These are phyloP conservation scores for Caradrina kadenii DNA, from an alignment of 2,888 invertebrate species.

Conservation along the genomic window DNA sequence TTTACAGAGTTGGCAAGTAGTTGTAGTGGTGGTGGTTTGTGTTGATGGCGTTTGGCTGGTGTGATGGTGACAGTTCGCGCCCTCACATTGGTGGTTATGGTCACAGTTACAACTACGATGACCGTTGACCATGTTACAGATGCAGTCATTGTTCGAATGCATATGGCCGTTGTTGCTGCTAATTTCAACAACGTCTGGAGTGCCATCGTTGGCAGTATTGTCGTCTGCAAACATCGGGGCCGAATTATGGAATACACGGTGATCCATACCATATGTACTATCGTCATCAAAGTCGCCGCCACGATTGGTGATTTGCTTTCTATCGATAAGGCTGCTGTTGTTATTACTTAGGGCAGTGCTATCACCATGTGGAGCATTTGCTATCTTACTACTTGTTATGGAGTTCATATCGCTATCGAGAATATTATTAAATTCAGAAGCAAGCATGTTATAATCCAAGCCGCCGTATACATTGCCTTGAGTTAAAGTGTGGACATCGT, in stretches of 20 bases:
- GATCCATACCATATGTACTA: not conserved
- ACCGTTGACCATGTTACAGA: conserved; percentile 7
- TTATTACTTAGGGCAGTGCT: conserved; percentile 8
- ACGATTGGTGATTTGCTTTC: not conserved
- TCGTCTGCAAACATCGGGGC: not conserved
- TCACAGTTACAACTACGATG: conserved; percentile 20
- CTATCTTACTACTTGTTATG: not conserved
- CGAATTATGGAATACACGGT: conserved; percentile 8
- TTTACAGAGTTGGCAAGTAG: conserved; percentile 24
- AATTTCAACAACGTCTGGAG: conserved; percentile 12
- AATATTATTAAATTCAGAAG: conserved; percentile 14
- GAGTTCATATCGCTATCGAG: not conserved
- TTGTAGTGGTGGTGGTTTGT: not conserved
- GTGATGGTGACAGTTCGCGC: conserved; percentile 12
- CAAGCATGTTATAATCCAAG: conserved; percentile 21
- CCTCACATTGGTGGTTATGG: conserved; percentile 12
- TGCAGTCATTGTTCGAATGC: conserved; percentile 1
- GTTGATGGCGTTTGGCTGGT: not conserved
- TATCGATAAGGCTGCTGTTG: conserved; percentile 11
- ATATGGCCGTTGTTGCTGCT: conserved; percentile 3
- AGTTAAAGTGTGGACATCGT: not conserved
- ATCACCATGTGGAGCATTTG: conserved; percentile 11
- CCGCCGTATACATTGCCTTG: not conserved
- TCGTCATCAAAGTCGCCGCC: not conserved
- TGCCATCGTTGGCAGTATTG: not conserved